Conservation (phyloP, 1,140 invertebrate species). For the Papilio aristodemus region DNA sequence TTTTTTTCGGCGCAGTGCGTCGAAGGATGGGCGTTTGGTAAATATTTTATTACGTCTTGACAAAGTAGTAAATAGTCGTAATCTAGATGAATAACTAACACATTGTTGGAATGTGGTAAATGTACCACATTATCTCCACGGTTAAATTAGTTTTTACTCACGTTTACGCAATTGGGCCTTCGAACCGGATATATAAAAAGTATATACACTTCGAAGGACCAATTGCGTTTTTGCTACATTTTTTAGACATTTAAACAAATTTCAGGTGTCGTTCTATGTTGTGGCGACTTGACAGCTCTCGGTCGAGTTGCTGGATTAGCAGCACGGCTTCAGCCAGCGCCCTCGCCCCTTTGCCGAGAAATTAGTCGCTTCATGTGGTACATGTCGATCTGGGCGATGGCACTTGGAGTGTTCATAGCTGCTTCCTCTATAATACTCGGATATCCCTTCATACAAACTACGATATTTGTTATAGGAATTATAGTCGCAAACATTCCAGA, state of each 20-base stretch:
- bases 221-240: too few species aligned
- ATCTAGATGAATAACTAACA: too few species aligned
- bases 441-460: conserved; percentile 71
- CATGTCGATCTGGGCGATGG: conserved; percentile 61
- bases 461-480: conserved; percentile 69
- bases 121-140: too few species aligned
- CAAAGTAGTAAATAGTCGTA: too few species aligned
- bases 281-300: conserved; percentile 68
- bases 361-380: conserved; percentile 63
- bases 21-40: conserved; percentile 70
- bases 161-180: too few species aligned
- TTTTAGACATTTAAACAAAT: conserved; percentile 14
- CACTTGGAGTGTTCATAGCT: conserved; percentile 61
- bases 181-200: too few species aligned
- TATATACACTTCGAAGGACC: too few species aligned
- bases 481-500: conserved; percentile 73
- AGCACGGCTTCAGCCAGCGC: conserved; percentile 58
- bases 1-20: conserved; percentile 72
- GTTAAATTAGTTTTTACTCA: too few species aligned
- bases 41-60: conserved; percentile 2
- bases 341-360: conserved; percentile 62
- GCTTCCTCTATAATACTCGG: conserved; percentile 54
- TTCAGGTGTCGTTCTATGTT: conserved; percentile 67
- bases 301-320: conserved; percentile 69
- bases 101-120: too few species aligned